Evolutionary conservation across 1,140 invertebrate genomes (phyloP).

Genomic region (Aleiodes sp.): DNA sequence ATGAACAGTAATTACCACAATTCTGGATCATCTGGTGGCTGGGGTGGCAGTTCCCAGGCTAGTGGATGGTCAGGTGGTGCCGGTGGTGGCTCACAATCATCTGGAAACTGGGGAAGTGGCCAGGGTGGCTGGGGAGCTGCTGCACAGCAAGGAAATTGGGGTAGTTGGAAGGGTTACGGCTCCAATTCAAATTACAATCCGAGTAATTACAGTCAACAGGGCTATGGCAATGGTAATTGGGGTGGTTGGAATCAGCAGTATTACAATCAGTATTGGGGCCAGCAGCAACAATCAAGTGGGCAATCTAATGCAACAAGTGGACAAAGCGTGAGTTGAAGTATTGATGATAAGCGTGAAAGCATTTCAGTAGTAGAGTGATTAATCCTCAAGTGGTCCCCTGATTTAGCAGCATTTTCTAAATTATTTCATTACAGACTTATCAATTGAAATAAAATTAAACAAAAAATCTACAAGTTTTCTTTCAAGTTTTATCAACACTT

Average conservation of each 20-base stretch:
- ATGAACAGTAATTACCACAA: conserved; percentile 38
- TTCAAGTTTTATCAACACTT: no score
- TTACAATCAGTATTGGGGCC: conserved; percentile 64
- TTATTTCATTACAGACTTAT: no score
- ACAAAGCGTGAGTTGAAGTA: conserved; percentile 41
- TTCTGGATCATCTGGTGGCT: conserved; percentile 29
- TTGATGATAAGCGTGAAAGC: neutral
- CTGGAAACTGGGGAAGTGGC: conserved; percentile 43
- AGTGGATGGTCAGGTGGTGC: conserved; percentile 31
- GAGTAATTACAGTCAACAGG: conserved; percentile 44
- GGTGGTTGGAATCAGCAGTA: conserved; percentile 61
- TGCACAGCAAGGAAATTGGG: conserved; percentile 48
- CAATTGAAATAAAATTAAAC: no score
- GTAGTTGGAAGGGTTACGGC: conserved; percentile 59
- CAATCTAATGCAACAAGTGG: conserved; percentile 31
- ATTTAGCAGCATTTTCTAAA: no score
- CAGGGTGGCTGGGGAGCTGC: conserved; percentile 46
- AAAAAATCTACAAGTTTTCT: no score
- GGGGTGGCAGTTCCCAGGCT: conserved; percentile 25
- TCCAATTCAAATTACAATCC: conserved; percentile 46
- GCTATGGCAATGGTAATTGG: conserved; percentile 63
- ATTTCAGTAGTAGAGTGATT: neutral
- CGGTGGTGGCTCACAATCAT: conserved; percentile 21
- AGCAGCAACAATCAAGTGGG: conserved; percentile 45
- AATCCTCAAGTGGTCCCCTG: no score